Evolutionary conservation across 53 echinoderm and acorn worm species (phyloP), one percentile per base, ranked within the genome.

Genomic region (Luidia sarsii): DNA sequence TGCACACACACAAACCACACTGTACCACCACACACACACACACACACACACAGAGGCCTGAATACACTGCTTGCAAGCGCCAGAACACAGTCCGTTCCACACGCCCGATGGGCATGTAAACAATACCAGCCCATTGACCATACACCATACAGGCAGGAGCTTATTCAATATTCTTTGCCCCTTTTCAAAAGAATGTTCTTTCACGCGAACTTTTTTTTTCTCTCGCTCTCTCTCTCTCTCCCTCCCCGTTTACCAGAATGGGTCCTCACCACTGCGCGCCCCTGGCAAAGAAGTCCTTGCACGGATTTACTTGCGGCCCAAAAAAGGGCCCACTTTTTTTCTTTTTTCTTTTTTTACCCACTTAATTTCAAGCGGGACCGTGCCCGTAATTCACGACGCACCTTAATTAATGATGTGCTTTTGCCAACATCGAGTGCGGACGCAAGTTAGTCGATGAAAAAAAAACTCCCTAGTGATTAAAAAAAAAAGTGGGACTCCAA

Each of bases 91-190:
- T 77, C 77, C 60, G 60, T 77, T 19, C 77, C 77, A 77, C 61
- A 77, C 77, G 83, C 89, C 83, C 89, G 36, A 67, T 88, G 79
- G 89, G 89, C 89, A 88, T 88, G 89, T 83, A 75, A 88, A 88
- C 89, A 88, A 88, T 77, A 32, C 60, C 43, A 61, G 77, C 61
- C 77, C 61, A 77, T 77, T 77, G 77, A 60, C 77, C 77, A 77
- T 48, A 61, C 77, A 60, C 77, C 77, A 77, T 48, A 61, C 77
- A 77, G 77, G 77, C 77, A 77, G 61, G 77, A 31, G 77, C 77
- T 77, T 77, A 77, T 77, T 77, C 77, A 77, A 77, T 61, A 77
- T 77, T 77, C 77, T 28, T 45, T 77, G 77, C 46, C 61, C 74
- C 55, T 77, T 61, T 35, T 55, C 45, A 68, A 75, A 67, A 19